Evolutionary conservation across 2,888 invertebrate species (phyloP), one percentile per base, ranked within the genome.

Genomic region (Margaritifera margaritifera): DNA sequence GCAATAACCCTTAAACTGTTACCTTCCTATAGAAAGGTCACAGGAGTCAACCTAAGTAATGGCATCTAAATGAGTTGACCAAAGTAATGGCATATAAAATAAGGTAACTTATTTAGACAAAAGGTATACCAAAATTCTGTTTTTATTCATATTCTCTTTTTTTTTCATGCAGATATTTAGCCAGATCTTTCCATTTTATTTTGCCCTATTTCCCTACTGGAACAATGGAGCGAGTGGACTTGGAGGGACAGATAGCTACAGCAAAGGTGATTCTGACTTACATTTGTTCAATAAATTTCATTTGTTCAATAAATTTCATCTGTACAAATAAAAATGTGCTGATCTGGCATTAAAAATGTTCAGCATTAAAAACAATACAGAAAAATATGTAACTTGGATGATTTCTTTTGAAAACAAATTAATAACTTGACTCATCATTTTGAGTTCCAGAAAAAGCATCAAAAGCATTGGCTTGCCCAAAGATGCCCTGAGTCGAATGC

Each of bases 171-270:
- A 89, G 89, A 67, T 90, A 90, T 74, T 76, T 90, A 70, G 89
- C 88, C 8, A 80, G 84, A 56, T 90, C 90, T 1, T 87, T 90
- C 62, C 88, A 88, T 62, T 81, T 90, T 61, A 85, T 90, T n/a
- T 76, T 90, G 71, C 90, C 90, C 0, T 90, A 90, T 75, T 90
- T 90, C 75, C 90, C 90, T 0, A 90, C 90, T 53, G 90, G 89
- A 4, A 90, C 90, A 6, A 90, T 90, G 90, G 90, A 90, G 74
- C 76, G 90, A 64, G 88, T 90, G 22, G 90, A 90, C 71, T 85
- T 80, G 6, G 90, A 90, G 72, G 90, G 90, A 55, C 90, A 90
- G 74, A 87, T 90, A 51, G 89, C 90, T 55, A 90, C 90, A 62
- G 90, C 90, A 22, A 90, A 89, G 84, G 90, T 89, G 42, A 42